Base-by-base conservation (phyloP, 2,888 invertebrate species). In the Cheiracanthium punctorium region DNA sequence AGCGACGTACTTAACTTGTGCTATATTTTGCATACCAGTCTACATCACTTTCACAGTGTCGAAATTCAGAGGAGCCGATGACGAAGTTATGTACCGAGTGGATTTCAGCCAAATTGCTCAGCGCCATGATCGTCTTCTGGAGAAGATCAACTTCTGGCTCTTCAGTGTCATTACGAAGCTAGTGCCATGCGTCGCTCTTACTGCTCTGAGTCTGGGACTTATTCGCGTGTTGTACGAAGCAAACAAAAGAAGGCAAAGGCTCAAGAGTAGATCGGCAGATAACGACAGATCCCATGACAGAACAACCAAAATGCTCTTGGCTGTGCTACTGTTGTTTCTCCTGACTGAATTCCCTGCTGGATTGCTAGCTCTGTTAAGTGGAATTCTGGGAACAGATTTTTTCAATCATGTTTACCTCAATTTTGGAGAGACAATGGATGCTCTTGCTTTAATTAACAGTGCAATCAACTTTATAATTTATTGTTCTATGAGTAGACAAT, bases 391-490 rank as follows among this genome's bases (percentile, higher is more conserved):
- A 4, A 94, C 94, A 91, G 94, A 94, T 86, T 96, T 98, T 92
- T 91, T 91, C 80, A 72, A 84, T 4, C 88, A 90, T 17, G 91
- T 92, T n/a, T 98, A 98, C 92, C 89, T 90, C 89, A 91, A 90
- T 0, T 90, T 93, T 29, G 93, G 93, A 0, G 97, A 97, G 91
- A 91, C 97, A 77, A 95, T 97, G 95, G 97, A 98, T 92, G 95
- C 97, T 88, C 92, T 97, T 90, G 97, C 98, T 0, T 93, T 98
- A 84, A 93, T 97, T 90, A 98, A 98, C 92, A 96, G 97, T 8
- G 96, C 97, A 0, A 96, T 98, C 85, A 98, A 97, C 92, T 98
- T 98, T 91, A 95, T 98, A 79, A 93, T 98, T 65, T 98, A 98
- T 91, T 98, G 97, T 90, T 94, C 96, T 76, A 98, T 98, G 98